These are phyloP conservation scores for Steromphala cineraria DNA, from an alignment of 2,888 invertebrate genomes.

Conservation along the genomic window DNA sequence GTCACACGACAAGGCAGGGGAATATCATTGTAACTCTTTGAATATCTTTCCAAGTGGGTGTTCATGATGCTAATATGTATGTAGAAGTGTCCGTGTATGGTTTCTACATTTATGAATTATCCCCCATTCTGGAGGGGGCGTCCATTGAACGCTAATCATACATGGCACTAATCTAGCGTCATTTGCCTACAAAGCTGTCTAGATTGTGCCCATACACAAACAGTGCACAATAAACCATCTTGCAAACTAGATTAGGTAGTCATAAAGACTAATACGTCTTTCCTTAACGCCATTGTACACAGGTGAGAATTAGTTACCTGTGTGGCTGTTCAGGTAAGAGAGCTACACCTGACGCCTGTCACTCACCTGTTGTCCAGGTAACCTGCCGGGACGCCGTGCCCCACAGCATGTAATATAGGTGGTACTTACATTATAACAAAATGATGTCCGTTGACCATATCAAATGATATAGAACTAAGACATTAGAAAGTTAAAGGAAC, in stretches of 20 bases:
- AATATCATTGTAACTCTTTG: no score
- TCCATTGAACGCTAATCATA: not conserved
- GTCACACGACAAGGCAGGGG: no score
- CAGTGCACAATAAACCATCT: not conserved
- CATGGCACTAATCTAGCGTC: slow-evolving; percentile 12
- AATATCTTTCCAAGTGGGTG: no score
- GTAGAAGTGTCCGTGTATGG: no score
- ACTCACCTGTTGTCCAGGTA: not conserved
- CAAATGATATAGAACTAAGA: no score
- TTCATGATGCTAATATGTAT: no score
- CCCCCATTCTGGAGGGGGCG: not conserved
- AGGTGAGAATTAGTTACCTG: not conserved
- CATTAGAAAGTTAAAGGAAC: no score
- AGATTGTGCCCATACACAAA: not conserved
- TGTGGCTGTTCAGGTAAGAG: not conserved
- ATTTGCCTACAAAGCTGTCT: not conserved
- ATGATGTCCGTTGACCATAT: no score
- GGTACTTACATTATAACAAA: no score
- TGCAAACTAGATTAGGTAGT: slow-evolving; percentile 1
- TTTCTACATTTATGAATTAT: not conserved
- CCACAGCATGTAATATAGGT: no score
- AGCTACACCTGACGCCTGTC: not conserved
- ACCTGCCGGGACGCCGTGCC: no score
- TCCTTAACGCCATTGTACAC: not conserved
- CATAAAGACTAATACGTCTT: not conserved